Percentiles rank a stretch among this genome's conserved stretches.
phyloP scores from a whole-genome alignment of 2,888 invertebrate genomes.

The Dendrolimus houi region DNA sequence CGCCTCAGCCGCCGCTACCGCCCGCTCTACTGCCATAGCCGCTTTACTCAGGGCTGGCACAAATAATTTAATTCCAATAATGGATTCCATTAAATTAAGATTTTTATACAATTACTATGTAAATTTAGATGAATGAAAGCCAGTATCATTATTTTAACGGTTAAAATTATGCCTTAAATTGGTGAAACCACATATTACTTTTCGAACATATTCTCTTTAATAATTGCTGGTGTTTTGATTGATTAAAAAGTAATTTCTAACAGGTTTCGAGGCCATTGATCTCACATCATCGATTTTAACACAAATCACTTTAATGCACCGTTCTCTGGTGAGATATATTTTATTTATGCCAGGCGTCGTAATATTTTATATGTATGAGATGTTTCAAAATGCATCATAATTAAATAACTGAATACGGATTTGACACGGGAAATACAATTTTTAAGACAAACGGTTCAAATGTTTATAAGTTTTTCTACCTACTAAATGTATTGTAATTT shows the following conservation, averaged over 20 bases:
- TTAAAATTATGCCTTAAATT: background rate
- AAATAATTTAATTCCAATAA: background rate
- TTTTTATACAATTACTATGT: background rate
- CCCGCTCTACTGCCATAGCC: background rate
- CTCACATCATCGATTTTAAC: conserved; percentile 29
- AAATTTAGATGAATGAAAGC: background rate
- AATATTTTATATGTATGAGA: conserved; percentile 5
- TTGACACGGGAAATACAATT: conserved; percentile 2
- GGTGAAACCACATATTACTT: background rate
- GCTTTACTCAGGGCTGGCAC: background rate
- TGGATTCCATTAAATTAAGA: background rate
- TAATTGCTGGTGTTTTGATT: conserved; percentile 8
- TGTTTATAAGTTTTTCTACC: too few species aligned
- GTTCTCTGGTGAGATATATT: conserved; percentile 9
- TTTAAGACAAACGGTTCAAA: too few species aligned
- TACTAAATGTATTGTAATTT: too few species aligned
- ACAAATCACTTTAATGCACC: conserved; percentile 20
- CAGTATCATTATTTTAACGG: background rate
- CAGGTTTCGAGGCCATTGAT: conserved; percentile 38
- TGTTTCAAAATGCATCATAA: conserved; percentile 2
- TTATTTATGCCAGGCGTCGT: conserved; percentile 6
- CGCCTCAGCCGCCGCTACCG: background rate
- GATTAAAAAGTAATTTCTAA: conserved; percentile 21
- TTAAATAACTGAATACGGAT: conserved; percentile 4
- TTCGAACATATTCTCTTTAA: background rate